Conservation (phyloP, 2,797 vertebrate species). For the Notolepis coatsorum region DNA sequence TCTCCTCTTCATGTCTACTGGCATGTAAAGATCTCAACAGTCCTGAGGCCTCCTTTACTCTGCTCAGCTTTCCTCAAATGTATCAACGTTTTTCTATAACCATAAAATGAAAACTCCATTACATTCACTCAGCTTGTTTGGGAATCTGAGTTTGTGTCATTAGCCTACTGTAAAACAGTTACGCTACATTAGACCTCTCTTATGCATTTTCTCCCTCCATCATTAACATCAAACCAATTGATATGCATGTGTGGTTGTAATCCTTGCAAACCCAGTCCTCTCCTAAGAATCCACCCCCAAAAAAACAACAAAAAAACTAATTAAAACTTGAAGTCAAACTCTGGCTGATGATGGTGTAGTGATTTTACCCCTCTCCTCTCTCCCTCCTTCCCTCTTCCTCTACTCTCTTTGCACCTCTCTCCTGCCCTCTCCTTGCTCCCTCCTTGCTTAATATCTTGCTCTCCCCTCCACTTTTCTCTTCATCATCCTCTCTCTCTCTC, state of each 20-base stretch:
- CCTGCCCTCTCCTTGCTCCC: neutral
- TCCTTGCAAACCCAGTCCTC: slow-evolving; percentile 36
- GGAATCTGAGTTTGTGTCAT: slow-evolving; percentile 34
- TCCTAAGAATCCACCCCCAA: slow-evolving; percentile 20
- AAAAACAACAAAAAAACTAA: slow-evolving; percentile 59
- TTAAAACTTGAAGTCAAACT: slow-evolving; percentile 44
- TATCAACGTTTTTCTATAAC: slow-evolving; percentile 50
- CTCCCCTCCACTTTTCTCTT: no score
- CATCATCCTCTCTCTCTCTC: neutral
- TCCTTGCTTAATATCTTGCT: no score
- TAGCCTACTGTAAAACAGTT: slow-evolving; percentile 53
- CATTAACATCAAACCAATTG: slow-evolving; percentile 54
- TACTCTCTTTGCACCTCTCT: neutral
- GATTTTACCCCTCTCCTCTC: neutral
- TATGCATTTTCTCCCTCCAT: slow-evolving; percentile 31
- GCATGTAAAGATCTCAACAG: slow-evolving; percentile 29
- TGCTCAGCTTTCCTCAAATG: slow-evolving; percentile 19
- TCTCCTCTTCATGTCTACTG: slow-evolving; percentile 30
- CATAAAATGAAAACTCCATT: slow-evolving; percentile 15
- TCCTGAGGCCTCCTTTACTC: slow-evolving; percentile 5
- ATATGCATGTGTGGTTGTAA: slow-evolving; percentile 55
- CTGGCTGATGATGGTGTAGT: slow-evolving; percentile 22
- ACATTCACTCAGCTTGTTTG: slow-evolving; percentile 36
- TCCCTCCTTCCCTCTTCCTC: neutral
- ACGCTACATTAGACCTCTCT: slow-evolving; percentile 59